phyloP scores from a whole-genome alignment of 2,888 invertebrate species.

The Xiphydria camelus region DNA sequence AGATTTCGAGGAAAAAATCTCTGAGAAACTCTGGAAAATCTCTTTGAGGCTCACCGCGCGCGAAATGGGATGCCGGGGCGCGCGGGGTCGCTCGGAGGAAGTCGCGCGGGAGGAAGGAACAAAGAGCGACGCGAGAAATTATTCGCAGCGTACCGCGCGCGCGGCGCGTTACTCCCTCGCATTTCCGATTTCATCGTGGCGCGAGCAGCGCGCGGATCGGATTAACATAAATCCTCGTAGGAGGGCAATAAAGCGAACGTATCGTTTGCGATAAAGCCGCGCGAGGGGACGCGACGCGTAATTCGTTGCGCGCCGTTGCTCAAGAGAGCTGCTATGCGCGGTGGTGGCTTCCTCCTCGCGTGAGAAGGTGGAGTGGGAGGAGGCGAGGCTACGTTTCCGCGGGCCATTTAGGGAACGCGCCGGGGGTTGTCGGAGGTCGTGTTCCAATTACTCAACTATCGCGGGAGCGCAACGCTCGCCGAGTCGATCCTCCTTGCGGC shows the following conservation, averaged over 20 bases:
- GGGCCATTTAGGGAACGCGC: constrained; percentile 51
- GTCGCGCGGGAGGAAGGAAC: not conserved
- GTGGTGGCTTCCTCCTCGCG: constrained; percentile 21
- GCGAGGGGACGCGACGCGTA: constrained; percentile 4
- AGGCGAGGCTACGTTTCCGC: constrained; percentile 43
- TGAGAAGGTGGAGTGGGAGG: no score
- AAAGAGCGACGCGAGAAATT: constrained; percentile 21
- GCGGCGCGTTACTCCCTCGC: constrained; percentile 25
- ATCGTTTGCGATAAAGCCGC: not conserved
- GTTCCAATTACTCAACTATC: constrained; percentile 54
- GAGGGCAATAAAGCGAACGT: constrained; percentile 40
- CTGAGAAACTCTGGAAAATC: no score
- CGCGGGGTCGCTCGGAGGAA: not conserved
- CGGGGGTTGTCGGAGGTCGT: constrained; percentile 51
- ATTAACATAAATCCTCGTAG: constrained; percentile 50
- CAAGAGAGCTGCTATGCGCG: no score
- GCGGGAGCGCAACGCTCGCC: no score
- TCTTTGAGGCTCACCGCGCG: no score
- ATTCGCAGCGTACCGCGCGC: constrained; percentile 33
- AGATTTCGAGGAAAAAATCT: constrained; percentile 19
- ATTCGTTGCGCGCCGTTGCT: constrained; percentile 3
- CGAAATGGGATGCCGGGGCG: no score
- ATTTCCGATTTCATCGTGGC: constrained; percentile 34
- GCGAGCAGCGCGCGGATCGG: constrained; percentile 29
- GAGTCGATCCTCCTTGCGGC: no score